A percentile compares a stretch with the other conserved stretches of the same genome.
These are phyloP conservation scores for Patella ulyssiponensis DNA, from an alignment of 2,888 invertebrate species.

Conservation along the genomic window DNA sequence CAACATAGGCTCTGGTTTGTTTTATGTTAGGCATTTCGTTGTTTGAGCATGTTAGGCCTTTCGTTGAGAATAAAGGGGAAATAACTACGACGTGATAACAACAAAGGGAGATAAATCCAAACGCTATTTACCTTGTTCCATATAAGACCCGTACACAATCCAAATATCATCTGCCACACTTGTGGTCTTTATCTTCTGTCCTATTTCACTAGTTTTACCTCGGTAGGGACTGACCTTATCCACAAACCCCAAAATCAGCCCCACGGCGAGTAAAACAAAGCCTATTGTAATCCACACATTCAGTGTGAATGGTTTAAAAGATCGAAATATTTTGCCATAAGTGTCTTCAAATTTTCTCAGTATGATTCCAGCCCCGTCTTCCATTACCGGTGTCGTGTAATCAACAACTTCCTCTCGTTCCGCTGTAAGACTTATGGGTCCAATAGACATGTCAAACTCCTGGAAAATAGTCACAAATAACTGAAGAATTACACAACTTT, in stretches of 20 bases:
- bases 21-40: no score
- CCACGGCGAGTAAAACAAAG: constrained; percentile 34
- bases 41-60: no score
- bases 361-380: constrained; percentile 48
- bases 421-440: constrained; percentile 49
- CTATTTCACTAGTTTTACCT: not conserved
- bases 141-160: constrained; percentile 42
- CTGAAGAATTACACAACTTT: not conserved
- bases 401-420: constrained; percentile 42
- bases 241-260: constrained; percentile 39
- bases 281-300: constrained; percentile 45
- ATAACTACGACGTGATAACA: no score
- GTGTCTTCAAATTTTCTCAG: constrained; percentile 44
- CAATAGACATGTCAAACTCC: constrained; percentile 50
- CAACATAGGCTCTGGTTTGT: no score
- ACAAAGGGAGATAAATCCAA: no score
- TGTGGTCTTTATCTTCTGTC: constrained; percentile 8
- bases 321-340: constrained; percentile 39
- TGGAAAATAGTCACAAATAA: constrained; percentile 23
- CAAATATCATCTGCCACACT: constrained; percentile 43
- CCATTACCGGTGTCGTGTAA: constrained; percentile 46
- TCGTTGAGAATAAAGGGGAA: no score
- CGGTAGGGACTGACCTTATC: constrained; percentile 36
- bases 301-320: constrained; percentile 44
- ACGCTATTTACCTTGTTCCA: constrained; percentile 47